These are phyloP conservation scores for Hoplias malabaricus DNA, from an alignment of 2,113 vertebrate species.

Conservation along the genomic window DNA sequence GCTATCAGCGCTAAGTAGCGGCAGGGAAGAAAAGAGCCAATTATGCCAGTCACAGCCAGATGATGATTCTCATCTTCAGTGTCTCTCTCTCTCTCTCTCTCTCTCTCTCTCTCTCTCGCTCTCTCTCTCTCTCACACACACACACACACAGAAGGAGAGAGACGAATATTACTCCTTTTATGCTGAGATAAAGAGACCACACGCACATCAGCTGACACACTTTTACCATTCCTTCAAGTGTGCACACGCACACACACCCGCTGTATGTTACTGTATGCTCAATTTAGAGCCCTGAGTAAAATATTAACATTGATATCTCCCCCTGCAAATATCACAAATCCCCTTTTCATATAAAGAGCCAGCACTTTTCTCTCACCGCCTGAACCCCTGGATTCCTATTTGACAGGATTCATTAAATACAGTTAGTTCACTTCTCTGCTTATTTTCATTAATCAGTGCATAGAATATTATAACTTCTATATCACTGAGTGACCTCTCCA, in stretches of 20 bases:
- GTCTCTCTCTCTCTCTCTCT: slow-evolving; percentile 24
- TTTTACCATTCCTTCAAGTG: slow-evolving; percentile 18
- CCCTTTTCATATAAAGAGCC: neutral
- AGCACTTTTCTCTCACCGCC: neutral
- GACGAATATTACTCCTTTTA: slow-evolving; percentile 44
- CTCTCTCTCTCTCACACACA: slow-evolving; percentile 32
- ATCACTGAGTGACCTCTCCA: too few species aligned
- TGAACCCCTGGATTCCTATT: neutral
- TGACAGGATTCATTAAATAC: neutral
- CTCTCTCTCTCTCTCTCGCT: neutral
- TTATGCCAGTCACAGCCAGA: slow-evolving; percentile 61
- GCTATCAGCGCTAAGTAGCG: slow-evolving; percentile 61
- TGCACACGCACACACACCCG: neutral
- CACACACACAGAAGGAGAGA: slow-evolving; percentile 34
- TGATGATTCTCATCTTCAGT: slow-evolving; percentile 58
- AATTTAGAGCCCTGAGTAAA: slow-evolving; percentile 3
- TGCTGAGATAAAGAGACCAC: slow-evolving; percentile 39
- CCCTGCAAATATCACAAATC: neutral
- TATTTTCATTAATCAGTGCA: too few species aligned
- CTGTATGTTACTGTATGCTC: neutral
- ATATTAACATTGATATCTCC: slow-evolving; percentile 5
- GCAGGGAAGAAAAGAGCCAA: slow-evolving; percentile 59
- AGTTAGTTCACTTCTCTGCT: neutral
- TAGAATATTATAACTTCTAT: too few species aligned
- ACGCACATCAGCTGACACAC: slow-evolving; percentile 34